Percentiles rank a stretch among this genome's conserved stretches.
phyloP scores from a whole-genome alignment of 1,140 invertebrate genomes.

The Rhagoletis pomonella region DNA sequence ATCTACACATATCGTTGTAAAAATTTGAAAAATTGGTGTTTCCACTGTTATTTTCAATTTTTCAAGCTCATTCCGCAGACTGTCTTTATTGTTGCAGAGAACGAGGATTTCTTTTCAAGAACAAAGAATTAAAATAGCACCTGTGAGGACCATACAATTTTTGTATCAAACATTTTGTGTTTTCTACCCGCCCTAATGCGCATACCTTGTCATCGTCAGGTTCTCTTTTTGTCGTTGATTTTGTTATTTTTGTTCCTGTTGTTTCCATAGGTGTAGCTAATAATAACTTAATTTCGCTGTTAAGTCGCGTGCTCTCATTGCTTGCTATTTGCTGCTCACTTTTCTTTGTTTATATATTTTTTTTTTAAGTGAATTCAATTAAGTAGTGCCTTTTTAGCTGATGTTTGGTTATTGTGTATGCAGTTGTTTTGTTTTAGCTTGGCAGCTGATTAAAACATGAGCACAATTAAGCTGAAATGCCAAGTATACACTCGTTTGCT shows the following conservation, averaged over 20 bases:
- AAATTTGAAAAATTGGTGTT: too few relatives aligned
- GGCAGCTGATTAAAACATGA: constrained; percentile 31
- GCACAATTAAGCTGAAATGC: constrained; percentile 1
- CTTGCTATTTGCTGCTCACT: not conserved
- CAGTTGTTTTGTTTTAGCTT: not conserved
- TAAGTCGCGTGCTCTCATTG: not conserved
- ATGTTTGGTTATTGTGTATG: not conserved
- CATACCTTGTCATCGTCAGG: not conserved
- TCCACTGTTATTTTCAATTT: too few relatives aligned
- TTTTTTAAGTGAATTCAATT: not conserved
- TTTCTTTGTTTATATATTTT: not conserved
- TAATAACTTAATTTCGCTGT: not conserved
- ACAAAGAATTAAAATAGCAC: not conserved
- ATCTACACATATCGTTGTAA: too few relatives aligned
- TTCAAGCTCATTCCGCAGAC: too few relatives aligned
- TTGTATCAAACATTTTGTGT: too few relatives aligned
- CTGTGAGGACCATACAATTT: too few relatives aligned
- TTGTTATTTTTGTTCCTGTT: not conserved
- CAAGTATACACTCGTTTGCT: not conserved
- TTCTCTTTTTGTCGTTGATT: not conserved
- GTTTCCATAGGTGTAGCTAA: constrained; percentile 31
- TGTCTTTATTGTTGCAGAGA: too few relatives aligned
- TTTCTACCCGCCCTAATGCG: not conserved
- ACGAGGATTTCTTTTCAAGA: not conserved
- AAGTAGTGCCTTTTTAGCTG: not conserved